Evolutionary conservation across 2,888 invertebrate species (phyloP).

Genomic region (Rhodophaea formosa): DNA sequence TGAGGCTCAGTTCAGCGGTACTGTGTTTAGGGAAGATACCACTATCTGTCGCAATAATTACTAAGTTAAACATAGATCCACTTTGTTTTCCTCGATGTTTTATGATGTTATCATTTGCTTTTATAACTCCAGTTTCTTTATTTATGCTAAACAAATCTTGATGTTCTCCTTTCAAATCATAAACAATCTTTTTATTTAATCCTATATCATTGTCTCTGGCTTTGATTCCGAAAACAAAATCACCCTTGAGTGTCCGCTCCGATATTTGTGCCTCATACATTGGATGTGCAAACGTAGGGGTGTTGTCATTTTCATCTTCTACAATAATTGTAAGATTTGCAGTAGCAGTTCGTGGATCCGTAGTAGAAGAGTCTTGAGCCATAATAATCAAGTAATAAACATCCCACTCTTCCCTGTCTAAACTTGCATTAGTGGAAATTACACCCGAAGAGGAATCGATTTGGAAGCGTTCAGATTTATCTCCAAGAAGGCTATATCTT

Average conservation of each 20-base stretch:
- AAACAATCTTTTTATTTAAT: constrained; percentile 89
- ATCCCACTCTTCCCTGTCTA: constrained; percentile 90
- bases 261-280: constrained; percentile 91
- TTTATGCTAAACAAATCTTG: constrained; percentile 90
- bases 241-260: constrained; percentile 88
- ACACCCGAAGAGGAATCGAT: constrained; percentile 90
- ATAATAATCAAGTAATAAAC: constrained; percentile 90
- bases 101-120: constrained; percentile 86
- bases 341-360: constrained; percentile 90
- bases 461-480: constrained; percentile 89
- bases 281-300: constrained; percentile 87
- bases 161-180: constrained; percentile 89
- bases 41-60: constrained; percentile 91
- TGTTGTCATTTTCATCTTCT: constrained; percentile 92
- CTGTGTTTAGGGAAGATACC: constrained; percentile 86
- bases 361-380: constrained; percentile 94
- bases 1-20: constrained; percentile 88
- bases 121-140: constrained; percentile 91
- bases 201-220: constrained; percentile 92
- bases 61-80: constrained; percentile 84
- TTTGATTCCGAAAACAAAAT: constrained; percentile 95
- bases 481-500: constrained; percentile 91
- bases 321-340: constrained; percentile 91
- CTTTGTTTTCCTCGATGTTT: constrained; percentile 68
- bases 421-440: constrained; percentile 85